phyloP scores from a whole-genome alignment of 2,888 invertebrate species.

The Eristalis intricaria region DNA sequence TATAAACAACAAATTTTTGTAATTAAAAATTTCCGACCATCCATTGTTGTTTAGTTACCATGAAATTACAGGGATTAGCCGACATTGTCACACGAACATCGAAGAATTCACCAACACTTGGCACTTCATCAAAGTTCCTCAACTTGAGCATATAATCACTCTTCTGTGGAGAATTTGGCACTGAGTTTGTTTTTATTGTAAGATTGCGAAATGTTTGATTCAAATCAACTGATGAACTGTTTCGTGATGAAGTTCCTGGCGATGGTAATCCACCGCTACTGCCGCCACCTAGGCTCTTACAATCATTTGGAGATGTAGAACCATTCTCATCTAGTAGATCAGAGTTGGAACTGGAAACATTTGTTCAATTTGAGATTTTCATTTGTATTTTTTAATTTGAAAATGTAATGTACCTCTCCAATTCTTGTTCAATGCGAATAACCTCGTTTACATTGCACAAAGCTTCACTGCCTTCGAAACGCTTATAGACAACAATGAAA shows the following conservation, averaged over 20 bases:
- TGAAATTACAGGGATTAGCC: conserved; percentile 85
- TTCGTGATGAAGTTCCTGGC: conserved; percentile 64
- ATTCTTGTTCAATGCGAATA: conserved; percentile 85
- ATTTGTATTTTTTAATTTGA: neutral
- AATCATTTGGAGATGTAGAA: conserved; percentile 31
- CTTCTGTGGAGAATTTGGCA: conserved; percentile 75
- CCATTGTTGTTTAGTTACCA: conserved; percentile 73
- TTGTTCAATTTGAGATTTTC: neutral
- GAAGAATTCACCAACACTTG: conserved; percentile 83
- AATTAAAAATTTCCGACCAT: neutral
- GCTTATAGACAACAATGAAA: conserved; percentile 87
- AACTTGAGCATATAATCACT: conserved; percentile 62
- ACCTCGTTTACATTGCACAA: conserved; percentile 88
- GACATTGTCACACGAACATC: conserved; percentile 89
- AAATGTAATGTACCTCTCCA: conserved; percentile 78
- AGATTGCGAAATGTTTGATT: conserved; percentile 73
- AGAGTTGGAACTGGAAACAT: conserved; percentile 46
- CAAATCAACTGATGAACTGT: conserved; percentile 74
- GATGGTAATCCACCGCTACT: conserved; percentile 41
- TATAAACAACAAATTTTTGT: conserved; percentile 71
- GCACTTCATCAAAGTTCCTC: conserved; percentile 77
- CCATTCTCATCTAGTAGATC: conserved; percentile 58
- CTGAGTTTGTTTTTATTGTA: conserved; percentile 73
- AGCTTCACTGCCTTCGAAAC: conserved; percentile 84
- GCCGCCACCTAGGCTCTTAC: conserved; percentile 37